Evolutionary conservation across 2,797 vertebrate species (phyloP).

Genomic region (Gymnothorax reevesii): DNA sequence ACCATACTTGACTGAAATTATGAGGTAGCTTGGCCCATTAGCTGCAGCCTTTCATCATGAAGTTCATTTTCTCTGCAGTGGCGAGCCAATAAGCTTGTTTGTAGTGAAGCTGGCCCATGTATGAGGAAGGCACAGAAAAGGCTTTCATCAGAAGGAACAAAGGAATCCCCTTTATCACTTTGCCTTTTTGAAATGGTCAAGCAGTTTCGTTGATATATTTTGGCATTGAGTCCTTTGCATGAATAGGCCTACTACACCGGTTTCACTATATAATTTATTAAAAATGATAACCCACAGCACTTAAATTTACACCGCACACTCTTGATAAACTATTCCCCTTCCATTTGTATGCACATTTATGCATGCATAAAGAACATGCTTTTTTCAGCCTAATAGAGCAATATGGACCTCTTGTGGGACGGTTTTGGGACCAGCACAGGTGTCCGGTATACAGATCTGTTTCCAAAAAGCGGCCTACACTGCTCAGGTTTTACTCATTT

Average conservation of each 20-base stretch:
- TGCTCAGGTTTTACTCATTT: no score
- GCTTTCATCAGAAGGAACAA: constrained; percentile 19
- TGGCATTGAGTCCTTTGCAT: neutral
- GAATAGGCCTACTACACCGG: neutral
- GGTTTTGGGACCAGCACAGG: no score
- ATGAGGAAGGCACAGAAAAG: neutral
- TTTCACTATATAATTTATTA: neutral
- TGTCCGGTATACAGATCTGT: no score
- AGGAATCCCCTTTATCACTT: constrained; percentile 12
- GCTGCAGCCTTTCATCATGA: neutral
- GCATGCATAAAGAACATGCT: neutral
- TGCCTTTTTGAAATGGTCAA: constrained; percentile 4
- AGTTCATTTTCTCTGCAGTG: neutral
- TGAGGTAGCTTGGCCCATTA: constrained; percentile 3
- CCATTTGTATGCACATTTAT: neutral
- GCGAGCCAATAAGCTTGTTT: neutral
- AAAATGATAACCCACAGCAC: neutral
- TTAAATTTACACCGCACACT: neutral
- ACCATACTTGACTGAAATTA: neutral
- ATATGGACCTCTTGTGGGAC: no score
- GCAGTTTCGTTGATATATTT: constrained; percentile 13
- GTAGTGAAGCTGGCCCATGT: constrained; percentile 13
- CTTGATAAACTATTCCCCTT: neutral
- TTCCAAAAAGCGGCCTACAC: no score
- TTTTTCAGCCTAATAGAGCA: neutral